Base-by-base conservation (phyloP, 1,140 invertebrate genomes). In the Halictus rubicundus region DNA sequence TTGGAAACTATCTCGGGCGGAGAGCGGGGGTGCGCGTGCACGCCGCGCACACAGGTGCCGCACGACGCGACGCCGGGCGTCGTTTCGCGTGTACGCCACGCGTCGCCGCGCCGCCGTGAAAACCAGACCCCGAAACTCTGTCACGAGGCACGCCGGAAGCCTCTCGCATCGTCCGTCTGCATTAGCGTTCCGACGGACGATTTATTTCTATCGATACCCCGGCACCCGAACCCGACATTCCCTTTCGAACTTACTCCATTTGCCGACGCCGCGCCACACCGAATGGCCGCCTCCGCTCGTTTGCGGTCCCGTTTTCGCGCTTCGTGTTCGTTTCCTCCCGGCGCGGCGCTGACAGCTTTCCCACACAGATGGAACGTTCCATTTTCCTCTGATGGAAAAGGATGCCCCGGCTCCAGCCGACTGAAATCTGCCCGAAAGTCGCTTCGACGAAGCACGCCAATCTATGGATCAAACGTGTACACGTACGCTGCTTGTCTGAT, bases 1-100 rank as follows among this genome's bases (percentile, higher is more conserved):
- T 76, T 84, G 70, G 83, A 80, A 86, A 85, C 83, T 85, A 82
- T 86, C 84, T 82, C 76, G 68, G 27, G 1, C 49, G 21, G 49
- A 21, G 49, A n/a, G 54, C 21, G 16, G 49, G 42, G 25, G 39
- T 16, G 46, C 70, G 52, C 69, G 80, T 66, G 71, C 70, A 59
- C 54, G 77, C 32, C 39, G 57, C 32, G 66, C 49, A 76, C 82
- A 74, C 75, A 83, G 82, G 81, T 84, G 83, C 68, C n/a, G 68
- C 14, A 42, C 39, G 39, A 42, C 39, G 39, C 39, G 7, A 9
- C 39, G 39, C 7, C 25, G 27, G 3, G 9, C 27, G 9, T 32
- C 23, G 52, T 66, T 68, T 65, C 59, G 81, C n/a, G 68, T 23
- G 49, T 23, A 10, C 14, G 63, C 16, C 14, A 54, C 19, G 32